Evolutionary conservation across 2,797 vertebrate genomes (phyloP).

Genomic region (Champsocephalus gunnari): DNA sequence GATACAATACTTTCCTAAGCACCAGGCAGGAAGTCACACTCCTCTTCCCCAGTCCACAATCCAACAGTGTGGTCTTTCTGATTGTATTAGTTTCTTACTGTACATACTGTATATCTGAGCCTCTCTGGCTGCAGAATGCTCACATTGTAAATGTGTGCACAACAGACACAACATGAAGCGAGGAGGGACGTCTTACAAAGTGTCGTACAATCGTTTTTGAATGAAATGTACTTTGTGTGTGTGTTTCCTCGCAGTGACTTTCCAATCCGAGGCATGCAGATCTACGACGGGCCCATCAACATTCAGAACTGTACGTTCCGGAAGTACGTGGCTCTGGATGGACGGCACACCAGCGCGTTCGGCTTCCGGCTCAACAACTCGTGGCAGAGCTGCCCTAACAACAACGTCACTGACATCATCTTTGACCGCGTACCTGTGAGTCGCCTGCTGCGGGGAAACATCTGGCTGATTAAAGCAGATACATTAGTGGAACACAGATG

Average conservation of each 20-base stretch:
- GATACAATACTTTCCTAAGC: slow-evolving; percentile 11
- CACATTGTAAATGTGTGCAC: not conserved
- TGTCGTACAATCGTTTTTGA: too few species aligned
- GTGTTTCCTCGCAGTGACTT: slow-evolving; percentile 86
- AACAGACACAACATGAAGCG: not conserved
- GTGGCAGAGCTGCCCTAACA: slow-evolving; percentile 98
- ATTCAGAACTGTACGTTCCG: slow-evolving; percentile 97
- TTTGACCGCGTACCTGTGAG: slow-evolving; percentile 95
- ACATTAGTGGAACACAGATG: too few species aligned
- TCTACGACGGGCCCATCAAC: slow-evolving; percentile 95
- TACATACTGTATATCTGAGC: not conserved
- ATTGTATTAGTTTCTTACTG: not conserved
- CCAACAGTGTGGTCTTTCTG: too few species aligned
- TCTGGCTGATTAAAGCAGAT: not conserved
- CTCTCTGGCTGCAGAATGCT: not conserved
- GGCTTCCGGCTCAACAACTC: slow-evolving; percentile 97
- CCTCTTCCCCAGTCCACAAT: not conserved
- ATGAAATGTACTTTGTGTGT: not conserved
- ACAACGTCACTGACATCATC: slow-evolving; percentile 89
- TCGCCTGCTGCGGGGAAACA: slow-evolving; percentile 32
- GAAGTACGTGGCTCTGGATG: slow-evolving; percentile 91
- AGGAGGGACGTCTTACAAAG: too few species aligned
- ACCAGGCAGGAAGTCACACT: not conserved
- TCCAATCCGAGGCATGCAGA: slow-evolving; percentile 95
- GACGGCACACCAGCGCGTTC: slow-evolving; percentile 94